A percentile compares a stretch with the other conserved stretches of the same genome.
Evolutionary conservation across 1,140 invertebrate genomes (phyloP).

Genomic region (Chelonus insularis): DNA sequence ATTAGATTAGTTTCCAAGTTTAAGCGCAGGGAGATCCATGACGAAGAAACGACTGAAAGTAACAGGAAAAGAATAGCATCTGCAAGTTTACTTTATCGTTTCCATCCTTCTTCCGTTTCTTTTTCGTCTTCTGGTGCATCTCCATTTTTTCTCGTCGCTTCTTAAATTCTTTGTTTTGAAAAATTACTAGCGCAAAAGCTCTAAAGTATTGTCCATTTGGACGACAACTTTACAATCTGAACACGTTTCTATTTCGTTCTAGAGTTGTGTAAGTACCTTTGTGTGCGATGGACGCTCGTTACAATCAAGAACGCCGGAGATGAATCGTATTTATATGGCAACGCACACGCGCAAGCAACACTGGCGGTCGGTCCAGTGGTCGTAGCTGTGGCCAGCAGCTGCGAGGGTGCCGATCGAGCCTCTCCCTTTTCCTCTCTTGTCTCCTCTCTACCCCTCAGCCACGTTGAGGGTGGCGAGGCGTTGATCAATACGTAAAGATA

Average conservation of each 20-base stretch:
- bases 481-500: slow-evolving; percentile 63
- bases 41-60: slow-evolving; percentile 32
- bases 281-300: slow-evolving; percentile 27
- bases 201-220: not conserved
- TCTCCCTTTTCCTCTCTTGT: slow-evolving; percentile 18
- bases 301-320: slow-evolving; percentile 30
- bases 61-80: slow-evolving; percentile 15
- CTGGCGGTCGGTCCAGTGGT: slow-evolving; percentile 58
- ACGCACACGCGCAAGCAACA: slow-evolving; percentile 32
- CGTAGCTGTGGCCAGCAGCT: slow-evolving; percentile 58
- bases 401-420: slow-evolving; percentile 51
- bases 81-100: slow-evolving; percentile 9
- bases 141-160: not conserved
- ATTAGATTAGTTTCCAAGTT: slow-evolving; percentile 50
- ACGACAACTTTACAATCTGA: slow-evolving; percentile 23
- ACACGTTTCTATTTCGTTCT: slow-evolving; percentile 33
- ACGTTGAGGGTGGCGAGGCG: slow-evolving; percentile 56
- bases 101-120: not conserved
- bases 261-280: slow-evolving; percentile 36
- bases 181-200: not conserved
- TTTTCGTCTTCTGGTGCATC: not conserved
- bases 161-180: not conserved
- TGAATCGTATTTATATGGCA: slow-evolving; percentile 33
- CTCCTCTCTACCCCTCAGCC: not conserved
- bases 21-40: slow-evolving; percentile 29